Conservation (phyloP, 2,797 vertebrate species). For the Coracias cyanogaster region DNA sequence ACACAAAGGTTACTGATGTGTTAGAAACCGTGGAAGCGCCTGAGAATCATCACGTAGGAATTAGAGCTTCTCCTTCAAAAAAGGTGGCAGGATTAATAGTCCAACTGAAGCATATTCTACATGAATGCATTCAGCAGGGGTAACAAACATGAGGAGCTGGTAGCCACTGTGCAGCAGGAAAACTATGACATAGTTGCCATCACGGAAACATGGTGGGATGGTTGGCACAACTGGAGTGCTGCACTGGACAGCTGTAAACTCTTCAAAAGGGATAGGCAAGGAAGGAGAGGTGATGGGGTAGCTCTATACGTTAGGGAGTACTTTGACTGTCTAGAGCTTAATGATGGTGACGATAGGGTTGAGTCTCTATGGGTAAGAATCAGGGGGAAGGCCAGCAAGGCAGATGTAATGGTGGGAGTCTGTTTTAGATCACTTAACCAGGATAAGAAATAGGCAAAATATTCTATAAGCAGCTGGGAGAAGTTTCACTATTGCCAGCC, state of each 20-base stretch:
- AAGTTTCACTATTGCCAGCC: not conserved
- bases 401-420: not conserved
- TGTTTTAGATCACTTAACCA: not conserved
- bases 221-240: not conserved
- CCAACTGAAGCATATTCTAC: not conserved
- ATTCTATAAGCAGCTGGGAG: not conserved
- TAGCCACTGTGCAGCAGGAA: not conserved
- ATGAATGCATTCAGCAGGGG: not conserved
- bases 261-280: not conserved
- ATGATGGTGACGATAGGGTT: not conserved
- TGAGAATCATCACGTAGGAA: rapidly evolving
- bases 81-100: not conserved
- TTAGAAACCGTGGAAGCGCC: not conserved
- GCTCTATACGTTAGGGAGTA: not conserved
- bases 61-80: not conserved
- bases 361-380: not conserved
- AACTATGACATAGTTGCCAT: not conserved
- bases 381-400: not conserved
- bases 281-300: not conserved
- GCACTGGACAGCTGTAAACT: not conserved
- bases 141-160: not conserved
- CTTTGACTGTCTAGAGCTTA: not conserved
- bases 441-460: not conserved
- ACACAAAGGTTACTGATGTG: not conserved
- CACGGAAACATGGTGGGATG: not conserved